Evolutionary conservation across 1,140 invertebrate species (phyloP).

Genomic region (Zaprionus vittiger): DNA sequence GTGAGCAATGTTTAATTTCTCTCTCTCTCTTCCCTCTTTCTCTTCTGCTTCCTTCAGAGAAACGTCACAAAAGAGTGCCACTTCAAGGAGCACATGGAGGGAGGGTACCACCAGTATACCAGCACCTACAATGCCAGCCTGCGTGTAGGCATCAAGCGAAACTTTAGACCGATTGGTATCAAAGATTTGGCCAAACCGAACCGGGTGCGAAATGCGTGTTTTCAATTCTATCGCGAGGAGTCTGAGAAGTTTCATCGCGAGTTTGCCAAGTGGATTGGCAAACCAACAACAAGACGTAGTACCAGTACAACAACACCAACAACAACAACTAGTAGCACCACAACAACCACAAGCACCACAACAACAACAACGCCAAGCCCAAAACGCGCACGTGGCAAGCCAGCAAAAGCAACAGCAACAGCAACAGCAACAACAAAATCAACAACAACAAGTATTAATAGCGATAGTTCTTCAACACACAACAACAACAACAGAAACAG

Average conservation of each 20-base stretch:
- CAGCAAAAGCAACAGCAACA: conserved; percentile 29
- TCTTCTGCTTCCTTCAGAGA: conserved; percentile 56
- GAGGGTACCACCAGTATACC: conserved; percentile 62
- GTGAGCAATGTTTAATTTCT: conserved; percentile 5
- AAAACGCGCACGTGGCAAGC: conserved; percentile 54
- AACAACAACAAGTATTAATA: conserved; percentile 78
- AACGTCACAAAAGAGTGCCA: conserved; percentile 77
- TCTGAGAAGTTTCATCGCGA: conserved; percentile 47
- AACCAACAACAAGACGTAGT: conserved; percentile 38
- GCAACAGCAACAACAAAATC: conserved; percentile 23
- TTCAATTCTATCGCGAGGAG: conserved; percentile 54
- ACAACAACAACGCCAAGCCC: conserved; percentile 52
- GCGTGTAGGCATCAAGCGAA: conserved; percentile 70
- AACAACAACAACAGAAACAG: conserved; percentile 37
- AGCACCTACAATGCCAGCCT: conserved; percentile 63
- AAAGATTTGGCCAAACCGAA: conserved; percentile 44
- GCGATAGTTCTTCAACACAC: conserved; percentile 63
- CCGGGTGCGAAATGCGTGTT: conserved; percentile 54
- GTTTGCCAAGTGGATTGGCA: conserved; percentile 20
- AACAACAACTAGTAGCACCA: conserved; percentile 39
- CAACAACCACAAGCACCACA: conserved; percentile 40
- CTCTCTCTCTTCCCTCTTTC: background rate
- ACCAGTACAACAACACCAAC: conserved; percentile 48
- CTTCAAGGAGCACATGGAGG: conserved; percentile 67
- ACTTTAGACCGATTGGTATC: conserved; percentile 69